These are phyloP conservation scores for Dicycla oo DNA, from an alignment of 2,888 invertebrate species.

Conservation along the genomic window DNA sequence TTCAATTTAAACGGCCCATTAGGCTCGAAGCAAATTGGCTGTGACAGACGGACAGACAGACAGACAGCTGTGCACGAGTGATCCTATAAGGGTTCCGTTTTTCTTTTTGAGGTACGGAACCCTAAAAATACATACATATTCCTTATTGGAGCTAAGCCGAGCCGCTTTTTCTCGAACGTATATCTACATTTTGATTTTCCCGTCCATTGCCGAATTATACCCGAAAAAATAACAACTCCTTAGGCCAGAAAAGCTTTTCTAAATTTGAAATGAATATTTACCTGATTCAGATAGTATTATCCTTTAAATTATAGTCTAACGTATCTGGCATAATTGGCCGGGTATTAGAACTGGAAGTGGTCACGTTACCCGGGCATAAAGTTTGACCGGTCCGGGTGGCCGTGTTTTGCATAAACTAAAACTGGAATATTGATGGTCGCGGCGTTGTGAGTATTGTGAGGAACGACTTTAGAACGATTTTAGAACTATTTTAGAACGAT, in stretches of 20 bases:
- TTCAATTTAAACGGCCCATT: no score
- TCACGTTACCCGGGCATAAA: constrained; percentile 55
- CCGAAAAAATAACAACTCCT: no score
- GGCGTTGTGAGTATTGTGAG: constrained; percentile 20
- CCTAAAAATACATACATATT: no score
- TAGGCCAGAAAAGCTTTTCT: not conserved
- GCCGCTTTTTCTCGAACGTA: no score
- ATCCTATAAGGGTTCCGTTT: no score
- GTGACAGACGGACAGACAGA: no score
- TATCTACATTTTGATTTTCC: no score
- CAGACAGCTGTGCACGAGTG: no score
- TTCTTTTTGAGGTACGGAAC: no score
- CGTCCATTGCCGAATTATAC: no score
- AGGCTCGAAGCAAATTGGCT: no score
- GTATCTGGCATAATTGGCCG: constrained; percentile 41
- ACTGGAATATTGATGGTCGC: constrained; percentile 68
- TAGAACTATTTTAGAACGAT: constrained; percentile 8
- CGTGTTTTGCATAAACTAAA: constrained; percentile 71
- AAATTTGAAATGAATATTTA: not conserved
- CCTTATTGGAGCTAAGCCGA: no score
- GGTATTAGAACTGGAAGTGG: constrained; percentile 47
- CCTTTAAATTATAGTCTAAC: constrained; percentile 18
- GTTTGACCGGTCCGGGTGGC: constrained; percentile 50
- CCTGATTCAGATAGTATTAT: not conserved
- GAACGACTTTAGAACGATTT: constrained; percentile 50